These are phyloP conservation scores for Ostrea edulis DNA, from an alignment of 1,140 invertebrate genomes.

Conservation along the genomic window DNA sequence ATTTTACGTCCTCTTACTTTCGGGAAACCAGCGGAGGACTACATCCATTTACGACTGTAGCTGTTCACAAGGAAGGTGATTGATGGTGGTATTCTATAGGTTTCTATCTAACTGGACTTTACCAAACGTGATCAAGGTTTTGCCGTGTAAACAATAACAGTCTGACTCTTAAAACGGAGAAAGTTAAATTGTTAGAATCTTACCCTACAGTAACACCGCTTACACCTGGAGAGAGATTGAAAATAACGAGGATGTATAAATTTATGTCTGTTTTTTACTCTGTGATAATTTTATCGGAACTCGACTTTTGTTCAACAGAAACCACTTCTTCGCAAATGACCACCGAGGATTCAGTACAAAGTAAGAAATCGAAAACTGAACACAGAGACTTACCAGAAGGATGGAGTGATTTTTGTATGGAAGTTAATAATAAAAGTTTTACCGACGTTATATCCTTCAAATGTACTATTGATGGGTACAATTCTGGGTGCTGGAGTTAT, in stretches of 20 bases:
- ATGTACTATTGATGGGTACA: constrained; percentile 39
- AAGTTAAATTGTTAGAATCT: background rate
- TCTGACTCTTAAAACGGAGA: background rate
- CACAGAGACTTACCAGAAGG: background rate
- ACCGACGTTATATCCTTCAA: background rate
- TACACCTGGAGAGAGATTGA: background rate
- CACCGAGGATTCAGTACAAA: background rate
- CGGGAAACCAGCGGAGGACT: background rate
- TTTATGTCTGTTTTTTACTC: background rate
- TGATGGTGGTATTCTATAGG: background rate
- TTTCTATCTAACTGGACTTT: constrained; percentile 4
- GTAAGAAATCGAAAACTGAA: background rate
- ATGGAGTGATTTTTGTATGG: constrained; percentile 2
- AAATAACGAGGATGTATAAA: background rate
- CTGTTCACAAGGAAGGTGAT: background rate
- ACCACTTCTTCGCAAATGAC: background rate
- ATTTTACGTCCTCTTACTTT: constrained; percentile 7
- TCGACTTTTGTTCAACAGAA: background rate
- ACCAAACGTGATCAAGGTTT: background rate
- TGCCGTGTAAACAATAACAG: background rate
- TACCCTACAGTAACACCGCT: background rate
- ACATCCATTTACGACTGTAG: background rate
- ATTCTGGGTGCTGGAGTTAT: constrained; percentile 56
- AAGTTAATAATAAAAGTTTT: background rate
- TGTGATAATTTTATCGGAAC: background rate